Base-by-base conservation (phyloP, 2,797 vertebrate species). In the Choloepus didactylus region DNA sequence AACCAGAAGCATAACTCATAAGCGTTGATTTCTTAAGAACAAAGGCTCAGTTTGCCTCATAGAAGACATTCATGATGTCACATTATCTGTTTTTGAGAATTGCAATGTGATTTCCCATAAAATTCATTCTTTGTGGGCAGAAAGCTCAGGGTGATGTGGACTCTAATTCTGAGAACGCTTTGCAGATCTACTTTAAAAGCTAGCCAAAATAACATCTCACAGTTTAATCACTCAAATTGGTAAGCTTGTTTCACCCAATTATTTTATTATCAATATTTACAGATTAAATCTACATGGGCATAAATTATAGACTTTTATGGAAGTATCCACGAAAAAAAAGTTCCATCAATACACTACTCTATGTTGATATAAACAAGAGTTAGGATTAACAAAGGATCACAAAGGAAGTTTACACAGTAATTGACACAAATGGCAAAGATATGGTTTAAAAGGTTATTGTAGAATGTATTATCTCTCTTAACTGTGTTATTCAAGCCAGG, bases 51-150 rank as follows among this genome's bases (percentile, higher is more conserved):
- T 75, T 85, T 94, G 73, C 38, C 41, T 87, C 29, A 59, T 11
- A 23, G 19, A 94, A 93, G 11, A 77, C 19, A 92, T 75, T 95
- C 23, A 91, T 82, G 69, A 81, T 87, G 31, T 95, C 67, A 15
- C 15, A 60, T 70, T 87, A 46, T 46, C n/a, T 83, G 29, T 77
- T 95, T 56, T 94, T 29, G 92, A 85, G 49, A 95, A 94, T 92
- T 80, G 12, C 1, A 76, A 29, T 60, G 7, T 44, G 38, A 72
- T 93, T 92, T 75, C 51, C 5, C 18, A 87, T 75, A 93, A 82
- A 44, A 3, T n/a, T 29, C 23, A 41, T 54, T 72, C 23, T 67
- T 93, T 70, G 49, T 14, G 46, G 38, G 8, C 25, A 79, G 59
- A 83, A 79, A 93, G 67, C 6, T 54, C 27, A 44, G 31, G 6